phyloP scores from a whole-genome alignment of 2,888 invertebrate genomes.

The Microctonus aethiopoides region DNA sequence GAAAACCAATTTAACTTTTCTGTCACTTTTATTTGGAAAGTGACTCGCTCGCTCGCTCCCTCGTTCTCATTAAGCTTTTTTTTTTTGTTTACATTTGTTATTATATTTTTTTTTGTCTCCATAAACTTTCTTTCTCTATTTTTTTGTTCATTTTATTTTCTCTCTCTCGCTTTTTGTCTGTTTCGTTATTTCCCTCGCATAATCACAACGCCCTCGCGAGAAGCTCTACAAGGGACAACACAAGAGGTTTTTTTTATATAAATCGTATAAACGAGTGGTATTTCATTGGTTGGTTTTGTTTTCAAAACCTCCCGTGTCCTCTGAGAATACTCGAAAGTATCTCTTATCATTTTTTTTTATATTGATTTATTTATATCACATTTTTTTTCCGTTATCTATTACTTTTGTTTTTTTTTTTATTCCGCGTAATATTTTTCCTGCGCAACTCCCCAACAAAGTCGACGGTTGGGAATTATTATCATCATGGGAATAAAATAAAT shows the following conservation, averaged over 20 bases:
- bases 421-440: neutral
- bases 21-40: slow-evolving; percentile 31
- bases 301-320: slow-evolving; percentile 17
- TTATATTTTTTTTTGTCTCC: slow-evolving; percentile 38
- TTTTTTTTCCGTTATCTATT: neutral
- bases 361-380: slow-evolving; percentile 4
- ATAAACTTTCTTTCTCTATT: slow-evolving; percentile 29
- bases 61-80: slow-evolving; percentile 44
- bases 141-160: slow-evolving; percentile 42
- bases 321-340: slow-evolving; percentile 29
- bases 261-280: slow-evolving; percentile 28
- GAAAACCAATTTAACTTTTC: slow-evolving; percentile 33
- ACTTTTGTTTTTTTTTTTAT: neutral
- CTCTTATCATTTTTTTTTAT: slow-evolving; percentile 7
- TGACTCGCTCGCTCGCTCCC: slow-evolving; percentile 39
- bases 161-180: slow-evolving; percentile 43
- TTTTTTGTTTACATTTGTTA: slow-evolving; percentile 27
- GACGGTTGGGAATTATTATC: neutral
- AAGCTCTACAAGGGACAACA: slow-evolving; percentile 59
- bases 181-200: slow-evolving; percentile 39
- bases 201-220: slow-evolving; percentile 48
- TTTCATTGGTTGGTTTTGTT: slow-evolving; percentile 12
- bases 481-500: neutral
- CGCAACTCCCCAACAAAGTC: slow-evolving; percentile 3
- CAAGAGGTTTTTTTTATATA: slow-evolving; percentile 50